phyloP scores from a whole-genome alignment of 2,888 invertebrate genomes.

The Ditylenchus weischeri region DNA sequence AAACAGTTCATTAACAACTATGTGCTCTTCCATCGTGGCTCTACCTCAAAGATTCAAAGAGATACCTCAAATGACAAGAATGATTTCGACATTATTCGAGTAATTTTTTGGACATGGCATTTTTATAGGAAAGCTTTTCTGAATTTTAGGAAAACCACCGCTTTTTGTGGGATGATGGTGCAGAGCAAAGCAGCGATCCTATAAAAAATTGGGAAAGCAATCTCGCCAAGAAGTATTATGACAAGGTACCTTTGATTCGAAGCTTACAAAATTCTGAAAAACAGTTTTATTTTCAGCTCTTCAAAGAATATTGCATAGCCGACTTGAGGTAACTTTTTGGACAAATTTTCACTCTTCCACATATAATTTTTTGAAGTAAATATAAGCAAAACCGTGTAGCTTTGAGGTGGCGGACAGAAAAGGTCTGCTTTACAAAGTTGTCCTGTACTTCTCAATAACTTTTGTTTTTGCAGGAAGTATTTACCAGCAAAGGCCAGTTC shows the following conservation, averaged over 20 bases:
- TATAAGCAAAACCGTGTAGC: constrained; percentile 95
- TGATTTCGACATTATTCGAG: constrained; percentile 79
- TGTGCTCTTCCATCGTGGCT: constrained; percentile 74
- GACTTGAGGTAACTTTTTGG: constrained; percentile 68
- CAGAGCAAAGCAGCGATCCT: constrained; percentile 63
- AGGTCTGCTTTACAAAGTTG: constrained; percentile 46
- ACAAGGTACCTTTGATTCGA: constrained; percentile 66
- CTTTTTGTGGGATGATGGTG: constrained; percentile 83
- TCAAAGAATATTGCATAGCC: constrained; percentile 89
- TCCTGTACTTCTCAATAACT: too few relatives aligned
- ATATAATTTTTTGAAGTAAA: constrained; percentile 59
- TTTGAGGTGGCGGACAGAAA: constrained; percentile 87
- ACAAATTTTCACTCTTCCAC: too few relatives aligned
- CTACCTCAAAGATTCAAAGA: constrained; percentile 69
- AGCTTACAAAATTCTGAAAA: too few relatives aligned
- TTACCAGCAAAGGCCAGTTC: constrained; percentile 78
- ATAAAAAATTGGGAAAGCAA: constrained; percentile 69
- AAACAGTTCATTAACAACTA: constrained; percentile 88
- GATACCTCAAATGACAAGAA: constrained; percentile 76
- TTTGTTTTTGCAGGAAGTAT: constrained; percentile 70
- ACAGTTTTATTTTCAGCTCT: not conserved
- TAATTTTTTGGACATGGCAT: constrained; percentile 8
- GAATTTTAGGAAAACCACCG: constrained; percentile 76
- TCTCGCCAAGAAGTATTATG: constrained; percentile 91
- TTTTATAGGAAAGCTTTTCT: not conserved